A percentile compares a stretch with the other conserved stretches of the same genome.
phyloP scores from a whole-genome alignment of 2,113 vertebrate genomes.

The Engraulis encrasicolus region DNA sequence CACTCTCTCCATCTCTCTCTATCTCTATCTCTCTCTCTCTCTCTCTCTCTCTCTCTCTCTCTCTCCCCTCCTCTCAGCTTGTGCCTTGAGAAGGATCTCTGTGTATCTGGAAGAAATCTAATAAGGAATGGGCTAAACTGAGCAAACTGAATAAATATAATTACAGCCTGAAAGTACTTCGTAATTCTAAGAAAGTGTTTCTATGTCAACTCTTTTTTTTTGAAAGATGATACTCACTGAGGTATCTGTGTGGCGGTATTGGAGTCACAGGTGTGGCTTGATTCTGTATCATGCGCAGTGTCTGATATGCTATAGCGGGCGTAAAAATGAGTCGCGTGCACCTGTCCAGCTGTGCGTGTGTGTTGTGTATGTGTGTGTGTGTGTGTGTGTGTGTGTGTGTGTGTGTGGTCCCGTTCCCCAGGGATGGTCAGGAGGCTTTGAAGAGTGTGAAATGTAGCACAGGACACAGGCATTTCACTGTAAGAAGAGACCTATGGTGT shows the following conservation, averaged over 20 bases:
- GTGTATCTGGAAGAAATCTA: not conserved
- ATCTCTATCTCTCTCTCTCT: too few relatives aligned
- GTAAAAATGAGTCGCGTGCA: not conserved
- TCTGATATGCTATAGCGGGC: too few relatives aligned
- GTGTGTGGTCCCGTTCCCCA: not conserved
- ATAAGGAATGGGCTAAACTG: not conserved
- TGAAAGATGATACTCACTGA: too few relatives aligned
- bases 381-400: too few relatives aligned
- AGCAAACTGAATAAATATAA: not conserved
- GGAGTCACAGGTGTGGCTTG: too few relatives aligned
- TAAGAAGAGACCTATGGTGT: not conserved
- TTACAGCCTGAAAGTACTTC: not conserved
- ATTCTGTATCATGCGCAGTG: too few relatives aligned
- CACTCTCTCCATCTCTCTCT: not conserved
- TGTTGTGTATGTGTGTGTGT: too few relatives aligned
- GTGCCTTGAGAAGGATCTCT: not conserved
- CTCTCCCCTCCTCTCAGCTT: not conserved
- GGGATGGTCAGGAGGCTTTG: constrained; percentile 9
- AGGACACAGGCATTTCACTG: not conserved
- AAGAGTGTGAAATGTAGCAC: constrained; percentile 20
- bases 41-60: not conserved
- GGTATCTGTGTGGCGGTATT: too few relatives aligned
- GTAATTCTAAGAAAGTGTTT: not conserved
- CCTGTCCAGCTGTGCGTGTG: not conserved
- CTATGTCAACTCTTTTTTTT: too few relatives aligned